Base-by-base conservation (phyloP, 2,113 vertebrate genomes). In the Rhadina sibilatrix region DNA sequence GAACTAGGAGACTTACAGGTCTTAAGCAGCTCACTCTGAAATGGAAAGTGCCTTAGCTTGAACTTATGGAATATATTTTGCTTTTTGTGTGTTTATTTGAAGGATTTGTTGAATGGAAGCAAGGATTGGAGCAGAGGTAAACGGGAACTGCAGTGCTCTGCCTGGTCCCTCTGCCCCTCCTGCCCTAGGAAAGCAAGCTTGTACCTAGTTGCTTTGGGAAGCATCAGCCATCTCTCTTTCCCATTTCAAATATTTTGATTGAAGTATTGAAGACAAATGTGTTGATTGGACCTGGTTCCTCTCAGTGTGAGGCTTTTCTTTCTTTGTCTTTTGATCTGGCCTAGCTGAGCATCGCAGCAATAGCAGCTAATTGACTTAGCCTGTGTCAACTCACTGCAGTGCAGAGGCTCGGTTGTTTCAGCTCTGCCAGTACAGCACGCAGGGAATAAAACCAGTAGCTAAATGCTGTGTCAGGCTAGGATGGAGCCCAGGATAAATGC, bases 281-380 rank as follows among this genome's bases (percentile, higher is more conserved):
- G 75, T 94, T 77, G 85, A 35, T 47, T 83, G 17, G 61, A 57
- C 71, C 86, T 56, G 30, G 33, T 81, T 88, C 59, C 54, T 86
- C 88, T 86, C 47, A 10, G 63, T 4, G 3, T 54, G 75, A 68
- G 59, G 59, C 83, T 74, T 92, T 94, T 93, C 66, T 88, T 79
- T 64, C 71, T 90, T 82, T 86, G 64, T 82, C 59, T 54, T 77
- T 75, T 75, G 61, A 64, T 84, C 76, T 35, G 72, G 63, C 69
- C 70, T 60, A 15, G 71, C 95, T 76, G 75, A 92, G 74, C 68
- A 52, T 75, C 31, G 4, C 37, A 61, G 81, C 64, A 64, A 53
- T 30, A 61, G 57, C 80, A 89, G 81, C 89, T 90, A 75, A 93
- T 87, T 94, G 70, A 76, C 79, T 93, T 96, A 92, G 87, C 79